Percentiles rank a stretch among this genome's conserved stretches.
phyloP scores from a whole-genome alignment of 23 tunicate species.

The Trididemnum miniatum region DNA sequence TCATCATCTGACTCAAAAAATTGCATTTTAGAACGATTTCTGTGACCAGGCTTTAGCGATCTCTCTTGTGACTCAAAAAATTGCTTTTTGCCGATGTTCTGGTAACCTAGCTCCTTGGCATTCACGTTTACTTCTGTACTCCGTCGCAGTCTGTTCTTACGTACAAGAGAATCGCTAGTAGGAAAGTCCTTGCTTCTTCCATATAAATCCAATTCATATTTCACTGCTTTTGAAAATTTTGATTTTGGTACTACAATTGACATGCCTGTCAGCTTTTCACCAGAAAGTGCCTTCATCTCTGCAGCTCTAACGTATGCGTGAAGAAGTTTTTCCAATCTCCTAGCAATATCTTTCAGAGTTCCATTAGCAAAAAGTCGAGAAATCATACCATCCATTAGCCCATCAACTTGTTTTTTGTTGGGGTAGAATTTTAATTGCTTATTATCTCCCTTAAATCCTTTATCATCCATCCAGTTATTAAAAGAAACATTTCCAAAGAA shows the following conservation, averaged over 20 bases:
- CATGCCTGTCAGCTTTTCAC: not conserved
- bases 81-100: too few relatives aligned
- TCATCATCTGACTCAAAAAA: not conserved
- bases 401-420: conserved; percentile 16
- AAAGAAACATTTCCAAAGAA: conserved; percentile 64
- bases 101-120: too few relatives aligned
- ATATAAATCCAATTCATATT: too few relatives aligned
- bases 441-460: conserved; percentile 46
- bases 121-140: too few relatives aligned
- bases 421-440: not conserved
- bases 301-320: conserved; percentile 24
- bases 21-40: not conserved
- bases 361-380: conserved; percentile 59
- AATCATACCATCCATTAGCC: conserved; percentile 32
- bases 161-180: not conserved
- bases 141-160: too few relatives aligned
- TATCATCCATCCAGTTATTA: conserved; percentile 73
- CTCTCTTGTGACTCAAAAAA: not conserved
- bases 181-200: not conserved
- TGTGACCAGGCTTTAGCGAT: not conserved
- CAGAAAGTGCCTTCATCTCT: not conserved
- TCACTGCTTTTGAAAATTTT: not conserved
- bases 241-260: not conserved
- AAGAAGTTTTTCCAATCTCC: conserved; percentile 49
- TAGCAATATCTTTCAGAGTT: conserved; percentile 62